Evolutionary conservation across 2,797 vertebrate species (phyloP).

Genomic region (Petrocephalus sullivani): DNA sequence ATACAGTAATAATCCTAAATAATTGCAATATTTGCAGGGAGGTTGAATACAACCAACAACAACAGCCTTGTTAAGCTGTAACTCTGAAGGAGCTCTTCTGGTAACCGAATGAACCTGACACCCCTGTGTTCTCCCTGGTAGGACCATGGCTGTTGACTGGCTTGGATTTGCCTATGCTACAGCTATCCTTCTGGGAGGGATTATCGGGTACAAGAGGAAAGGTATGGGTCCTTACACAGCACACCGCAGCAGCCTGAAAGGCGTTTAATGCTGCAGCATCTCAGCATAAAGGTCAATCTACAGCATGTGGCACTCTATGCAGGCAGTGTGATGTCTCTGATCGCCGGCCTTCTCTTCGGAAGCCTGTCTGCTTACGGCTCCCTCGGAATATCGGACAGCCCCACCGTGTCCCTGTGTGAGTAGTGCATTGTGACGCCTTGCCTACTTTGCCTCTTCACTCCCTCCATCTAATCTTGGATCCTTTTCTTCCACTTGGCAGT

Average conservation of each 20-base stretch:
- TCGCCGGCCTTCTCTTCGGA: constrained; percentile 79
- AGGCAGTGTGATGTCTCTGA: constrained; percentile 83
- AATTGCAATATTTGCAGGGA: not conserved
- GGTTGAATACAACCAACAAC: not conserved
- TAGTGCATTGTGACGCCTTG: constrained; percentile 30
- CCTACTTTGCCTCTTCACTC: not conserved
- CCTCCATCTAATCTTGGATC: not conserved
- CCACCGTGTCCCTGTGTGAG: constrained; percentile 76
- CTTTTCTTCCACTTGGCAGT: constrained; percentile 52
- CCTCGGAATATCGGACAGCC: constrained; percentile 67
- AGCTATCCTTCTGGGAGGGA: constrained; percentile 71
- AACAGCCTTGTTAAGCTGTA: not conserved
- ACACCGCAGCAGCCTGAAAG: not conserved
- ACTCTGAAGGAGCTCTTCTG: not conserved
- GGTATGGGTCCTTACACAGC: constrained; percentile 53
- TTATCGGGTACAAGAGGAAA: constrained; percentile 80
- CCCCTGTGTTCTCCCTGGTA: constrained; percentile 28
- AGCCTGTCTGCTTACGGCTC: constrained; percentile 78
- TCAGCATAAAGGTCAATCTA: not conserved
- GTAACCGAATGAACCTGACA: not conserved
- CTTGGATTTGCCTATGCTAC: constrained; percentile 81
- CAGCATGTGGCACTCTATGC: not conserved
- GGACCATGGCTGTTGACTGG: constrained; percentile 76
- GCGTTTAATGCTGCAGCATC: not conserved
- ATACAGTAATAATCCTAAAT: not conserved